These are phyloP conservation scores for Hyles lineata DNA, from an alignment of 2,888 invertebrate species.

Conservation along the genomic window DNA sequence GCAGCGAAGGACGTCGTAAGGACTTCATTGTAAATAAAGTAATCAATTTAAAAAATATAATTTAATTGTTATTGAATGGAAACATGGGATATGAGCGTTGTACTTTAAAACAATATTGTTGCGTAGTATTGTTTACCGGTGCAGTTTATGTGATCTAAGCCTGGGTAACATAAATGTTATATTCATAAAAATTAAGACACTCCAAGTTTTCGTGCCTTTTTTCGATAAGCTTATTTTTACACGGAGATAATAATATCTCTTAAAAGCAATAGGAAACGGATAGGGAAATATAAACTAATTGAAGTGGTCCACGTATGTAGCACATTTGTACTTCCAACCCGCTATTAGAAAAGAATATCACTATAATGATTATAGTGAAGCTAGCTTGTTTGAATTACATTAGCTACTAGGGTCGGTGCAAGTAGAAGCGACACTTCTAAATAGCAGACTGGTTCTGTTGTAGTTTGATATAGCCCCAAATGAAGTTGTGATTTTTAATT, in stretches of 20 bases:
- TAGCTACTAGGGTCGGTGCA: background rate
- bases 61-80: background rate
- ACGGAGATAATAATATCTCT: constrained; percentile 20
- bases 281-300: constrained; percentile 15
- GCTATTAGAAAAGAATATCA: constrained; percentile 1
- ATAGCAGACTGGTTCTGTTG: constrained; percentile 3
- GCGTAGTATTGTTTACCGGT: constrained; percentile 16
- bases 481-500: constrained; percentile 26
- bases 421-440: background rate
- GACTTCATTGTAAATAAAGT: constrained; percentile 14
- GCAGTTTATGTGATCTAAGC: constrained; percentile 10
- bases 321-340: constrained; percentile 19
- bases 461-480: constrained; percentile 21
- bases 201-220: constrained; percentile 26
- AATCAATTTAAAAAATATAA: background rate
- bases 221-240: constrained; percentile 28
- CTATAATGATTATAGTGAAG: constrained; percentile 1
- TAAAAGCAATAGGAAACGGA: constrained; percentile 19
- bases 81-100: background rate
- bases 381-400: constrained; percentile 13
- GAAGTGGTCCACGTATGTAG: constrained; percentile 21
- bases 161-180: constrained; percentile 11
- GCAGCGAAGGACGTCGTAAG: background rate
- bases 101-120: constrained; percentile 8
- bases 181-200: constrained; percentile 13